Evolutionary conservation across 2,888 invertebrate genomes (phyloP).

Genomic region (Drosophila conformis): DNA sequence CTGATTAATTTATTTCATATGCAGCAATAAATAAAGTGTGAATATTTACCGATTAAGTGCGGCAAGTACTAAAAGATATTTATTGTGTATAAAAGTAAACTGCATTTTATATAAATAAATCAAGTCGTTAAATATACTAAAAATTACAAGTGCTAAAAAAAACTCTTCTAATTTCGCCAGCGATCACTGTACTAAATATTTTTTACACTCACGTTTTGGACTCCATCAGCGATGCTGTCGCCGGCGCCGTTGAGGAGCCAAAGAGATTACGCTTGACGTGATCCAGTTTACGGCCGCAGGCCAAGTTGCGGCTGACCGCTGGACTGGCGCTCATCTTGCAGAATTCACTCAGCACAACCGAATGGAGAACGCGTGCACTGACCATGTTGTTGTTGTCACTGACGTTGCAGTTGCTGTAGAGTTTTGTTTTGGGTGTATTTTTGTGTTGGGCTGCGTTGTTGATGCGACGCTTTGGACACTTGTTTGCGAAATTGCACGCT

Average conservation of each 20-base stretch:
- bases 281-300: conserved; percentile 79
- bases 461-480: conserved; percentile 58
- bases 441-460: conserved; percentile 39
- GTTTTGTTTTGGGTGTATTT: conserved; percentile 15
- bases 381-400: conserved; percentile 61
- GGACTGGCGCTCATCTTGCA: conserved; percentile 79
- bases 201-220: conserved; percentile 79
- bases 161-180: background rate
- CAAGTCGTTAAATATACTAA: background rate
- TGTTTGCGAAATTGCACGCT: conserved; percentile 62
- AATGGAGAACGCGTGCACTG: conserved; percentile 82
- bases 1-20: background rate
- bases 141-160: background rate
- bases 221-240: conserved; percentile 51
- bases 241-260: conserved; percentile 71
- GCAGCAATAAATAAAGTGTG: background rate
- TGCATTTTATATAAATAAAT: background rate
- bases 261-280: conserved; percentile 84
- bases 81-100: background rate
- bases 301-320: conserved; percentile 69
- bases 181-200: conserved; percentile 5
- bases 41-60: background rate
- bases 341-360: conserved; percentile 79
- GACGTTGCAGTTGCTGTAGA: conserved; percentile 26
- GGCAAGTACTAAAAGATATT: background rate